phyloP scores from a whole-genome alignment of 64 coral and sea anemone species.

The Porites australiensis region DNA sequence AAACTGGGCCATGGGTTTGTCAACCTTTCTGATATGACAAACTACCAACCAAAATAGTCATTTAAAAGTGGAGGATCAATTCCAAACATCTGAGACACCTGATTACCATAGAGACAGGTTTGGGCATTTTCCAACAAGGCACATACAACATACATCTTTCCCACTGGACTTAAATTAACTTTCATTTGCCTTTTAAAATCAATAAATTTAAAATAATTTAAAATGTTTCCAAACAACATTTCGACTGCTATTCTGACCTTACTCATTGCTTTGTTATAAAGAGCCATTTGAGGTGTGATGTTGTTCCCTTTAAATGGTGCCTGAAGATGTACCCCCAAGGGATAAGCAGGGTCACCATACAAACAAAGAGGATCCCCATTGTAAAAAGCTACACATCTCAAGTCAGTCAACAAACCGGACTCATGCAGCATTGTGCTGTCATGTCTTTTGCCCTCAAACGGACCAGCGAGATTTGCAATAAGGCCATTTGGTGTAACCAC shows the following conservation, averaged over 20 bases:
- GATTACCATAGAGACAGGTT: no score
- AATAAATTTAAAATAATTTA: no score
- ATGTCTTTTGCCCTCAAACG: not conserved
- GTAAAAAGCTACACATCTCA: not conserved
- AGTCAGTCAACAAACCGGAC: not conserved
- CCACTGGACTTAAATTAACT: no score
- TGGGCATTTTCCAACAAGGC: no score
- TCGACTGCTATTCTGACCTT: not conserved
- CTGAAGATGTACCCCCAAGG: not conserved
- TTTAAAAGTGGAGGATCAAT: no score
- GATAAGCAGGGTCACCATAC: not conserved
- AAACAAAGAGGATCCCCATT: not conserved
- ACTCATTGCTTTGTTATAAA: not conserved
- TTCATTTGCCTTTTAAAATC: no score
- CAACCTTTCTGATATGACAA: constrained; percentile 15
- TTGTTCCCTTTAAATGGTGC: not conserved
- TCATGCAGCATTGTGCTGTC: not conserved
- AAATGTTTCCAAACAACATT: no score
- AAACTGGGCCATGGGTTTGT: constrained; percentile 14
- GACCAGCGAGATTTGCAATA: not conserved
- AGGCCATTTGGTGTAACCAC: not conserved
- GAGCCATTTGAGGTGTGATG: not conserved
- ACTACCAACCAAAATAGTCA: no score
- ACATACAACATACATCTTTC: not conserved
- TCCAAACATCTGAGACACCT: no score